phyloP scores from a whole-genome alignment of 2,797 vertebrate genomes.

The Salmo trutta region DNA sequence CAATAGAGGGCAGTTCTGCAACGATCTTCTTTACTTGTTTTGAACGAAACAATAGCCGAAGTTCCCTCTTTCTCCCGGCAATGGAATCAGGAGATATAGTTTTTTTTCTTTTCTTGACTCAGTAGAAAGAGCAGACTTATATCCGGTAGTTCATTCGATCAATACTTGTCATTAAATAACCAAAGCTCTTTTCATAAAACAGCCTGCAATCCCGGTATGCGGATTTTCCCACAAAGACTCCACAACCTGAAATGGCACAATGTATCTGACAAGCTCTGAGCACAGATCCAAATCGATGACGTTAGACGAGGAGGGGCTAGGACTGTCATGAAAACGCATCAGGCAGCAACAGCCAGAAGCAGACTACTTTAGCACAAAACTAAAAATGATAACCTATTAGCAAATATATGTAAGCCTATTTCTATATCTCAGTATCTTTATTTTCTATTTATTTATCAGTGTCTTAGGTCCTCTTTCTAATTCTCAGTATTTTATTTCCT shows the following conservation, averaged over 20 bases:
- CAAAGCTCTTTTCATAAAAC: slow-evolving; percentile 5
- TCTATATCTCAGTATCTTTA: background rate
- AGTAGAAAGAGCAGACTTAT: too few relatives aligned
- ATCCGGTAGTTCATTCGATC: background rate
- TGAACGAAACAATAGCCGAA: slow-evolving; percentile 5
- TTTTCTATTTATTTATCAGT: background rate
- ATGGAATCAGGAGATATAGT: background rate
- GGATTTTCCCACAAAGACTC: slow-evolving; percentile 41
- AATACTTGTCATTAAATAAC: background rate
- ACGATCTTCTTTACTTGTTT: background rate
- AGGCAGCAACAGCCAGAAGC: slow-evolving; percentile 25
- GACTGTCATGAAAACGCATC: slow-evolving; percentile 8
- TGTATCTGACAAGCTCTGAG: slow-evolving; percentile 58
- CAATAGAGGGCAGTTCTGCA: background rate
- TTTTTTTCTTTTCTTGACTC: background rate
- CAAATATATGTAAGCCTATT: background rate
- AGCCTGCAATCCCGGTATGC: slow-evolving; percentile 20
- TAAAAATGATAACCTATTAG: background rate
- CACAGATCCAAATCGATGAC: slow-evolving; percentile 71
- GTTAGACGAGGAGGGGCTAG: slow-evolving; percentile 68
- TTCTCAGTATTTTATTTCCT: too few relatives aligned
- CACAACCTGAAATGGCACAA: slow-evolving; percentile 58
- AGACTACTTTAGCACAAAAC: slow-evolving; percentile 11
- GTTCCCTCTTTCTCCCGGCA: slow-evolving; percentile 9
- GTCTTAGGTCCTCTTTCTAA: too few relatives aligned